These are phyloP conservation scores for Cotesia chilonis DNA, from an alignment of 1,140 invertebrate genomes.

Conservation along the genomic window DNA sequence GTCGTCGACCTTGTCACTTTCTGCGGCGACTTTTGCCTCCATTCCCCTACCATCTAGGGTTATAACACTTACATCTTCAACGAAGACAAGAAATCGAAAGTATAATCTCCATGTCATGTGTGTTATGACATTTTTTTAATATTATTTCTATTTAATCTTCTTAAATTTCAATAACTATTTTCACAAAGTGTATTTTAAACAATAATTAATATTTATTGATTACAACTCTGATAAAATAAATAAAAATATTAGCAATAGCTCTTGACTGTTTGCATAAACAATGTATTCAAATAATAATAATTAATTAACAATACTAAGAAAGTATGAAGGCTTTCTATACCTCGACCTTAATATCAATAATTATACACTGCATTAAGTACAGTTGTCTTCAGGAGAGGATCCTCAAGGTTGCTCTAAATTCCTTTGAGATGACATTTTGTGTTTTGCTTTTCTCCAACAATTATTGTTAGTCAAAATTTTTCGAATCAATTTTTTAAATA, in stretches of 20 bases:
- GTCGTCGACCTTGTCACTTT: constrained; percentile 16
- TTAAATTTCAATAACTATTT: neutral
- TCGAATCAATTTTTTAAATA: too few relatives aligned
- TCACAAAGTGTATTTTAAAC: neutral
- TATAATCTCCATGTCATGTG: constrained; percentile 3
- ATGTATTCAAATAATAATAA: constrained; percentile 2
- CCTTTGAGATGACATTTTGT: constrained; percentile 3
- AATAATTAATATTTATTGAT: too few relatives aligned
- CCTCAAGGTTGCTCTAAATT: constrained; percentile 10
- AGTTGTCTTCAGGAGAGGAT: constrained; percentile 9
- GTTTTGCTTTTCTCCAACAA: neutral
- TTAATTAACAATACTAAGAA: constrained; percentile 8
- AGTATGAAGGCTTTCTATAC: constrained; percentile 9
- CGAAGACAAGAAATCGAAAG: constrained; percentile 12
- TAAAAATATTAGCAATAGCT: too few relatives aligned
- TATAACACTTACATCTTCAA: constrained; percentile 15
- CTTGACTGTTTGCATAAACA: neutral
- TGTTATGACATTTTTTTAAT: neutral
- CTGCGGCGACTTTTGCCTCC: constrained; percentile 10
- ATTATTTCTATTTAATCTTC: neutral
- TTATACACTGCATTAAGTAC: neutral
- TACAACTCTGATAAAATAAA: too few relatives aligned
- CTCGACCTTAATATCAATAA: constrained; percentile 8
- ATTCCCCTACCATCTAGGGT: constrained; percentile 15
- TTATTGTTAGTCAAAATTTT: neutral